phyloP scores from a whole-genome alignment of 2,888 invertebrate genomes.

The Cancer borealis region DNA sequence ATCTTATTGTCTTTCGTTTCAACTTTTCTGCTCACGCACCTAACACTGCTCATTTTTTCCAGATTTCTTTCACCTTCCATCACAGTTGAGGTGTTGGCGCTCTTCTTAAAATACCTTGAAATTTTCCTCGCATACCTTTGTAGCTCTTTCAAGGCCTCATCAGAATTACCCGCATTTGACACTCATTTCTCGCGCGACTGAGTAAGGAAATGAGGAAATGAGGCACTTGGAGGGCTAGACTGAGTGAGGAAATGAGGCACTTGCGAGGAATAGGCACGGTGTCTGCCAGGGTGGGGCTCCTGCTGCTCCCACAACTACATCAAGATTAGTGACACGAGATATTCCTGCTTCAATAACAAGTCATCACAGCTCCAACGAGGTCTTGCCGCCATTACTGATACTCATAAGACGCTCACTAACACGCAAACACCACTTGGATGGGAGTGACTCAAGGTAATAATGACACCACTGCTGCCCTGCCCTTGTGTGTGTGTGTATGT shows the following conservation, averaged over 20 bases:
- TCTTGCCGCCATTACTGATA: not conserved
- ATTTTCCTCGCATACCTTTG: not conserved
- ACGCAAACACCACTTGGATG: not conserved
- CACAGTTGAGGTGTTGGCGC: not conserved
- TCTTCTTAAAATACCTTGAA: not conserved
- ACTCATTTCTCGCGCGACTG: not conserved
- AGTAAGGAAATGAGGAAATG: not conserved
- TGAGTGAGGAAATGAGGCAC: no score
- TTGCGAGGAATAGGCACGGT: not conserved
- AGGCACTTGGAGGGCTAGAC: not conserved
- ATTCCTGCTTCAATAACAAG: not conserved
- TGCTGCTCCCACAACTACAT: not conserved
- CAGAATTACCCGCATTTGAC: not conserved
- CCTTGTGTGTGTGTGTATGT: not conserved
- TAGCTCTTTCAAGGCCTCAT: not conserved
- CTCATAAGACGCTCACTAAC: not conserved
- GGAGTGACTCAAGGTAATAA: not conserved
- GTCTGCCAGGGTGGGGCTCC: not conserved
- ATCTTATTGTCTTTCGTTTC: no score
- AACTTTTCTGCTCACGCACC: not conserved
- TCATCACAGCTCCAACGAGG: not conserved
- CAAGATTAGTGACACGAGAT: not conserved
- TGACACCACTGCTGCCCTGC: not conserved
- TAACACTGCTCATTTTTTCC: not conserved
- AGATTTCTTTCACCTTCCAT: not conserved